Evolutionary conservation across 2,797 vertebrate species (phyloP), one percentile per base, ranked within the genome.

Genomic region (Fistularia commersonii): DNA sequence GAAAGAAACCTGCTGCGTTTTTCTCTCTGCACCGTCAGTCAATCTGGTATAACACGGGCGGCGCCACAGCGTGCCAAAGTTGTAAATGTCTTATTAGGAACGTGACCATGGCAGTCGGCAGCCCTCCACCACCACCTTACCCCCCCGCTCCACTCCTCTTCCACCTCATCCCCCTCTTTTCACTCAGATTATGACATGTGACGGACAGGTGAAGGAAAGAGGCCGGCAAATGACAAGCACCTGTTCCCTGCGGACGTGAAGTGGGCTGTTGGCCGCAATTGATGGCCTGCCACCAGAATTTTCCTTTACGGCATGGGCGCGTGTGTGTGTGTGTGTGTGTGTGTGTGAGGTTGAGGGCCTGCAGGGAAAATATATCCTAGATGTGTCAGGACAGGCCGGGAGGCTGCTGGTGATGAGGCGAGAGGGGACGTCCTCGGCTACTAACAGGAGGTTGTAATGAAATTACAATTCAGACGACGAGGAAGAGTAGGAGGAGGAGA

Each of bases 201-300:
- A 67, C 55, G n/a, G n/a, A n/a, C n/a, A 78, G 74, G 79, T 75
- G 72, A 74, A 66, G 85, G 87, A 50, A 69, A 72, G 69, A 79
- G 86, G n/a, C 69, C 74, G 68, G 68, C 65, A 78, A 75, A 69
- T 74, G 82, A 83, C 89, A 88, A 33, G 11, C 62, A 80, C 66
- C 73, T 75, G 66, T 60, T 87, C 83, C 80, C 87, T 45, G 23
- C n/a, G 65, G 83, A 82, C 57, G 46, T 10, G 34, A 69, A 50
- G 57, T 51, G 46, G 68, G 67, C 77, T 56, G 43, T 49, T 74
- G 61, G 67, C 59, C 56, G 66, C 83, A 70, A 81, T 69, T 81
- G 67, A 82, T 87, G 84, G 87, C 80, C 73, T 77, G 64, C 80
- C 85, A 80, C 48, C 59, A 44, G 54, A 54, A 42, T 36, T 15